Evolutionary conservation across 2,113 vertebrate genomes (phyloP).

Genomic region (Sarotherodon lohbergeri): DNA sequence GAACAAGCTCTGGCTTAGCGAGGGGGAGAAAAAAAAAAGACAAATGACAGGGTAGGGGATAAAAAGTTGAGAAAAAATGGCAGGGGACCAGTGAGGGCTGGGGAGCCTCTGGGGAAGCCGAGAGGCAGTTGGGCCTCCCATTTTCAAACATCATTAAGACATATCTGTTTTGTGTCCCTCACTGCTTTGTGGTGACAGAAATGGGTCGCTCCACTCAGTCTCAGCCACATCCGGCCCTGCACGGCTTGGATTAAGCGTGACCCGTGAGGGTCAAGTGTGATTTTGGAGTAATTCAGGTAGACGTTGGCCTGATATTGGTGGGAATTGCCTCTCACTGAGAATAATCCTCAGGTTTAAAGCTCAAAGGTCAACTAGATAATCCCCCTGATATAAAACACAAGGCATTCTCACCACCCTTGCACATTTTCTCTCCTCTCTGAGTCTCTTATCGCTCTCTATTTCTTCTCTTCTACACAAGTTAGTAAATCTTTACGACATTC

Average conservation of each 20-base stretch:
- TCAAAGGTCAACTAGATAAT: slow-evolving; percentile 69
- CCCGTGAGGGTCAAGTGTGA: slow-evolving; percentile 68
- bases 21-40: background rate
- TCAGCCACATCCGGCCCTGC: slow-evolving; percentile 63
- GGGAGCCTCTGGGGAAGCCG: background rate
- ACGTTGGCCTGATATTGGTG: slow-evolving; percentile 53
- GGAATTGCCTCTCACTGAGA: slow-evolving; percentile 44
- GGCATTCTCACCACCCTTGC: background rate
- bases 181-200: slow-evolving; percentile 49
- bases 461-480: background rate
- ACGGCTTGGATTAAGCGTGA: slow-evolving; percentile 61
- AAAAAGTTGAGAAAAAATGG: background rate
- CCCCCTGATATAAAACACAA: slow-evolving; percentile 58
- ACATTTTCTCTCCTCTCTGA: background rate
- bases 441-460: background rate
- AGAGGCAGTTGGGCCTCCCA: slow-evolving; percentile 21
- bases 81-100: background rate
- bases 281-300: slow-evolving; percentile 66
- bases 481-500: background rate
- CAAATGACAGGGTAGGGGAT: background rate
- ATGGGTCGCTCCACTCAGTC: slow-evolving; percentile 50
- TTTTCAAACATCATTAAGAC: slow-evolving; percentile 64
- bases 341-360: slow-evolving; percentile 24
- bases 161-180: slow-evolving; percentile 66
- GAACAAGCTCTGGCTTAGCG: slow-evolving; percentile 31